Evolutionary conservation across 2,797 vertebrate genomes (phyloP).

Genomic region (Hafferia zeledoni): DNA sequence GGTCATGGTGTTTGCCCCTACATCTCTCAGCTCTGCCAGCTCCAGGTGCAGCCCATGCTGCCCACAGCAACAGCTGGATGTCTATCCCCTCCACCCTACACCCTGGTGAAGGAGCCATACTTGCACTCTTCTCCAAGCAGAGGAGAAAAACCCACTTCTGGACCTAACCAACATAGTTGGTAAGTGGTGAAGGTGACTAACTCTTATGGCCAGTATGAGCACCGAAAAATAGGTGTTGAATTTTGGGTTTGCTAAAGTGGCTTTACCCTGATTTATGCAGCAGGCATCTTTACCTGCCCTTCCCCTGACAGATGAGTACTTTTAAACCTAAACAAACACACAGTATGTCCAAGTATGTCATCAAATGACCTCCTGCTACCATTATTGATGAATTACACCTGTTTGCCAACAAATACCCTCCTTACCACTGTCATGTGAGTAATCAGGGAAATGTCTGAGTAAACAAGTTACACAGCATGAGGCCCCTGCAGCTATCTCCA

Average conservation of each 20-base stretch:
- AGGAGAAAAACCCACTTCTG: neutral
- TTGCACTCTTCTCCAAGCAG: neutral
- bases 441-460: constrained; percentile 43
- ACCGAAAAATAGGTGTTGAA: neutral
- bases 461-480: constrained; percentile 7
- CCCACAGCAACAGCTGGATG: neutral
- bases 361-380: constrained; percentile 48
- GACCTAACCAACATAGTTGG: neutral
- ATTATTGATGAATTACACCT: constrained; percentile 64
- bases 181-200: neutral
- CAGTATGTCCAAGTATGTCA: constrained; percentile 26
- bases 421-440: constrained; percentile 50
- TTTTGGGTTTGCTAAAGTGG: neutral
- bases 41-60: accelerated
- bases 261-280: neutral
- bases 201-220: neutral
- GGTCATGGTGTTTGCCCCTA: neutral
- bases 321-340: constrained; percentile 48
- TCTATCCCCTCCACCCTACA: accelerated
- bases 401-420: constrained; percentile 32
- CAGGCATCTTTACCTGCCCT: neutral
- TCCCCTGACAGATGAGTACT: constrained; percentile 17
- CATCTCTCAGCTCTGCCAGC: neutral
- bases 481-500: neutral
- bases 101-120: neutral